Evolutionary conservation across 1,140 invertebrate genomes (phyloP), one percentile per base, ranked within the genome.

Genomic region (Drosophila fuyamai): DNA sequence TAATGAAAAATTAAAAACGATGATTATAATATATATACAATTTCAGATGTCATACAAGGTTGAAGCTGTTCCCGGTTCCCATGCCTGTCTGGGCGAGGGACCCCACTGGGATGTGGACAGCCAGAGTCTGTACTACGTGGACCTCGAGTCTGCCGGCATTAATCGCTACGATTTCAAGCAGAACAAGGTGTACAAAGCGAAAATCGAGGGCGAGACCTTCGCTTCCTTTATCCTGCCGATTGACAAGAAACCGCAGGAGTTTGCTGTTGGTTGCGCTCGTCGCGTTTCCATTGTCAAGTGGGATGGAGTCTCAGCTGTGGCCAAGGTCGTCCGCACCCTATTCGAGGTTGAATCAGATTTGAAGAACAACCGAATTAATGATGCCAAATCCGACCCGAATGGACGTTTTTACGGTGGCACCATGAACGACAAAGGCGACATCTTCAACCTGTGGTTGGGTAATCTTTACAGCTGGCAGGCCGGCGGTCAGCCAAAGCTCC

Each of bases 351-450:
- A 97, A 38, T 63, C 88, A 0, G 91, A 92, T 0, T 84, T 78
- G 5, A 56, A 74, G 40, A 93, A 91, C 0, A 97, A 95, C 79
- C 94, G 97, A 81, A 95, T 97, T 62, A 98, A 98, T 83, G 97
- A 98, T 93, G 97, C 95, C 12, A 98, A 98, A 93, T 96, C 95
- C 67, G 97, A 98, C 92, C 94, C 95, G 0, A 91, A 90, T 13
- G 97, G 97, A 36, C 93, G 97, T 47, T 92, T 98, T 51, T 85
- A 85, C 90, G 74, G 81, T 94, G 96, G 96, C 48, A 97, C 96
- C 36, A 96, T 97, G 95, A 94, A 63, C 46, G 68, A 58, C 50
- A 14, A 43, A 1, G 84, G 86, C 4, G 83, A 92, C 62, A 78
- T 83, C 12, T 91, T 86, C 16, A 94, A 95, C 75, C 92, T 94